Evolutionary conservation across 1,140 invertebrate species (phyloP).

Genomic region (Drosophila lacteicornis): DNA sequence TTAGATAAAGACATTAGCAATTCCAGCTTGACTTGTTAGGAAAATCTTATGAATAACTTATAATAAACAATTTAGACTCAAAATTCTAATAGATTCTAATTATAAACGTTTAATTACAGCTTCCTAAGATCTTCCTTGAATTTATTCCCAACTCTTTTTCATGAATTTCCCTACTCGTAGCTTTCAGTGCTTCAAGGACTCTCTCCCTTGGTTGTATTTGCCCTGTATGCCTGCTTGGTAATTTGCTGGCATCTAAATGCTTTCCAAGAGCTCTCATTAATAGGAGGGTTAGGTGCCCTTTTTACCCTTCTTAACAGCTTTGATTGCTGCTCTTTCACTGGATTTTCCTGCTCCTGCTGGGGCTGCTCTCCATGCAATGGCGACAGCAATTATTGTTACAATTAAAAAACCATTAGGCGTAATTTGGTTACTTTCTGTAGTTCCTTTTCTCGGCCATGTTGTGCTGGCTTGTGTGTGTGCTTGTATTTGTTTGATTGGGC

Average conservation of each 20-base stretch:
- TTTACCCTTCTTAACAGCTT: constrained; percentile 27
- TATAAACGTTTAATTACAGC: background rate
- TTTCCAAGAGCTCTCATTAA: constrained; percentile 70
- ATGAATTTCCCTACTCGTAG: background rate
- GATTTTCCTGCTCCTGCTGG: constrained; percentile 10
- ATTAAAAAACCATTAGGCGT: constrained; percentile 84
- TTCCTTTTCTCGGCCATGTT: constrained; percentile 22
- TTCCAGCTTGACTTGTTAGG: background rate
- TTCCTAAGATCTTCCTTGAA: background rate
- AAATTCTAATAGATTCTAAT: too few relatives aligned
- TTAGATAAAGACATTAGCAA: too few relatives aligned
- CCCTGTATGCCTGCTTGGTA: constrained; percentile 40
- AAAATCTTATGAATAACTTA: background rate
- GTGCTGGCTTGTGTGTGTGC: background rate
- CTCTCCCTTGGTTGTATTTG: constrained; percentile 4
- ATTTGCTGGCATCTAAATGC: constrained; percentile 67
- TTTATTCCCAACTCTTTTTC: background rate
- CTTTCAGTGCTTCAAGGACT: constrained; percentile 9
- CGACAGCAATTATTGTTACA: constrained; percentile 84
- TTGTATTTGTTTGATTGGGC: constrained; percentile 51
- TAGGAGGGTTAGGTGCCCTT: constrained; percentile 36
- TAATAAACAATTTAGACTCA: too few relatives aligned
- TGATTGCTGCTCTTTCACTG: constrained; percentile 29
- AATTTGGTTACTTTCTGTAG: constrained; percentile 58
- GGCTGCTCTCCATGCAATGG: constrained; percentile 53